Conservation (phyloP, 2,113 vertebrate species). For the Dasyprocta punctata region DNA sequence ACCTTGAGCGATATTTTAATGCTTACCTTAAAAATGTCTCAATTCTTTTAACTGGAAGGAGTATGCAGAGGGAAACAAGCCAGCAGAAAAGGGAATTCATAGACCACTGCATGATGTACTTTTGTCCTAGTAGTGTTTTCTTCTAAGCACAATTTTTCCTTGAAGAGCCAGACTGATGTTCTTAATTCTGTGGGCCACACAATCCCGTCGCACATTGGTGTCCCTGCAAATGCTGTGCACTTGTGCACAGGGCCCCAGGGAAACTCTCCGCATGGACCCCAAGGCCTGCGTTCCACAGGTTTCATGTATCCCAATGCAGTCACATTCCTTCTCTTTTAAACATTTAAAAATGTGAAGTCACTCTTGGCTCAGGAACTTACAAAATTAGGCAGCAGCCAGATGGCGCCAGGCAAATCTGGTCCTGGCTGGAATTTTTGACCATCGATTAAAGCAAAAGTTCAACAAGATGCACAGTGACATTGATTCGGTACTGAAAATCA, state of each 20-base stretch:
- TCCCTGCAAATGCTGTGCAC: fast-evolving
- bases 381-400: neutral
- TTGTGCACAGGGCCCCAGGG: fast-evolving
- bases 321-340: neutral
- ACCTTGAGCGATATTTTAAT: neutral
- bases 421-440: neutral
- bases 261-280: too few species aligned
- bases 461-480: neutral
- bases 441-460: neutral
- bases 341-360: neutral
- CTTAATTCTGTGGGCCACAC: fast-evolving
- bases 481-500: neutral
- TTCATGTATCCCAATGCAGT: neutral
- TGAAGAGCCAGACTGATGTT: neutral
- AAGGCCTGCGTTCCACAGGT: neutral
- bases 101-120: neutral
- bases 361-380: neutral
- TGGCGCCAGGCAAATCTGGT: neutral
- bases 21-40: neutral
- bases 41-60: too few species aligned
- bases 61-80: neutral
- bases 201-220: fast-evolving
- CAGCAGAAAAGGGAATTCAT: neutral
- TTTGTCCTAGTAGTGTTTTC: neutral
- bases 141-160: neutral